phyloP scores from a whole-genome alignment of 1,140 invertebrate genomes.

The Medauroidea extradentata region DNA sequence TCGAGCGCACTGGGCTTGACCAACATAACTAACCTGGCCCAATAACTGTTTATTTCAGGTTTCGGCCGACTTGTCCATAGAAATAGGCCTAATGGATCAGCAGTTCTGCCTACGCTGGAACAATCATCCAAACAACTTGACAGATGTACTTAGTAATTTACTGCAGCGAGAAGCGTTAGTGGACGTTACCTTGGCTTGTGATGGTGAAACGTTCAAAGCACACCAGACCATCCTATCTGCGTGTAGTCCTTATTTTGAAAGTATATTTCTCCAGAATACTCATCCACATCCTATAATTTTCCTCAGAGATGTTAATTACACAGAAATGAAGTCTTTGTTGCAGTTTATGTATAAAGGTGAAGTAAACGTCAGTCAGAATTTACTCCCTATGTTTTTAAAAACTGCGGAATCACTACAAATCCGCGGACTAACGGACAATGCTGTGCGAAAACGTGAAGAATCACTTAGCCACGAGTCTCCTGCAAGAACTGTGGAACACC shows the following conservation, averaged over 20 bases:
- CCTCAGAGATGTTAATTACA: slow-evolving; percentile 81
- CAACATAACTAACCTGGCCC: not conserved
- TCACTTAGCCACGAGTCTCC: slow-evolving; percentile 25
- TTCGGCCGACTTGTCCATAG: not conserved
- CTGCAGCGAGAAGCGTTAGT: slow-evolving; percentile 81
- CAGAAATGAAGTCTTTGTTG: slow-evolving; percentile 80
- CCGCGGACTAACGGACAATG: slow-evolving; percentile 78
- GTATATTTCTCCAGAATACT: slow-evolving; percentile 83
- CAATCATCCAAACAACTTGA: slow-evolving; percentile 86
- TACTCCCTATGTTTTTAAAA: slow-evolving; percentile 82
- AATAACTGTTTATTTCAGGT: slow-evolving; percentile 10
- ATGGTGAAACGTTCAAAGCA: slow-evolving; percentile 85
- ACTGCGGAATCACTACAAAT: slow-evolving; percentile 88
- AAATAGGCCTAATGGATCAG: slow-evolving; percentile 66
- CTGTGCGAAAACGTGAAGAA: slow-evolving; percentile 42
- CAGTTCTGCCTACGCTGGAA: slow-evolving; percentile 93
- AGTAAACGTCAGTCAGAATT: slow-evolving; percentile 82
- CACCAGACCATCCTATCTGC: slow-evolving; percentile 91
- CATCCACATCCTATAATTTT: slow-evolving; percentile 91
- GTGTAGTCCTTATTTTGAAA: slow-evolving; percentile 93
- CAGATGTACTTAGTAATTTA: slow-evolving; percentile 79
- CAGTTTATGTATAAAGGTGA: slow-evolving; percentile 91
- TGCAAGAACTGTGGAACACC: slow-evolving; percentile 29
- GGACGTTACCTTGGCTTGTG: slow-evolving; percentile 89
- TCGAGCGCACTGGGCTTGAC: not conserved